A percentile compares a stretch with the other conserved stretches of the same genome.
These are phyloP conservation scores for Thunnus thynnus DNA, from an alignment of 2,113 vertebrate genomes.

Conservation along the genomic window DNA sequence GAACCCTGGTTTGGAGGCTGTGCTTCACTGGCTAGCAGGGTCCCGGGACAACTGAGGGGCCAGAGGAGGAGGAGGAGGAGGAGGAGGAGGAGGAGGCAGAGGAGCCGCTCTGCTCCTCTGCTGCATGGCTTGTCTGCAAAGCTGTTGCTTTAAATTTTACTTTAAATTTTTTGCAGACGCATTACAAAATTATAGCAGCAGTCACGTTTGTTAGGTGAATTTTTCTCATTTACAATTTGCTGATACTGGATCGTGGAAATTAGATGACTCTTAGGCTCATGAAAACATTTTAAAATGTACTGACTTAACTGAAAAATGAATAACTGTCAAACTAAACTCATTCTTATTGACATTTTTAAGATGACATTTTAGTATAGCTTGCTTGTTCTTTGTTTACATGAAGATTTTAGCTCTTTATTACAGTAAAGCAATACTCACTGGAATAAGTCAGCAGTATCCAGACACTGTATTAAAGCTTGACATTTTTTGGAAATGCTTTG, in stretches of 20 bases:
- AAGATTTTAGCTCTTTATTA: no score
- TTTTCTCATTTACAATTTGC: background rate
- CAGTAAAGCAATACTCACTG: no score
- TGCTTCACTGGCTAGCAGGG: conserved; percentile 58
- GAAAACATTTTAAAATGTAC: no score
- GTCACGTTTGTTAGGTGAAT: no score
- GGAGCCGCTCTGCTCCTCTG: background rate
- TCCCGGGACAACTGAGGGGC: conserved; percentile 65
- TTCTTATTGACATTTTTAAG: background rate
- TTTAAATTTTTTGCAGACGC: background rate
- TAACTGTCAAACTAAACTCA: no score
- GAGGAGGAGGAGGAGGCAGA: background rate
- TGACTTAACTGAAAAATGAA: no score
- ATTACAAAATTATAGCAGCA: background rate
- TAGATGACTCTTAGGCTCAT: no score
- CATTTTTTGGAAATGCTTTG: no score
- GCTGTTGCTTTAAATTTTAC: conserved; percentile 25
- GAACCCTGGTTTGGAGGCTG: conserved; percentile 68
- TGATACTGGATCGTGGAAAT: background rate
- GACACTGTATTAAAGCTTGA: no score
- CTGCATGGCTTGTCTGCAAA: conserved; percentile 26
- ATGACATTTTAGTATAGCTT: background rate
- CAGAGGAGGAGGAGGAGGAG: background rate
- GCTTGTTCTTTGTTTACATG: background rate
- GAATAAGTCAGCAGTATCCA: no score